Evolutionary conservation across 2,113 vertebrate species (phyloP), one percentile per base, ranked within the genome.

Genomic region (Oreotrochilus melanogaster): DNA sequence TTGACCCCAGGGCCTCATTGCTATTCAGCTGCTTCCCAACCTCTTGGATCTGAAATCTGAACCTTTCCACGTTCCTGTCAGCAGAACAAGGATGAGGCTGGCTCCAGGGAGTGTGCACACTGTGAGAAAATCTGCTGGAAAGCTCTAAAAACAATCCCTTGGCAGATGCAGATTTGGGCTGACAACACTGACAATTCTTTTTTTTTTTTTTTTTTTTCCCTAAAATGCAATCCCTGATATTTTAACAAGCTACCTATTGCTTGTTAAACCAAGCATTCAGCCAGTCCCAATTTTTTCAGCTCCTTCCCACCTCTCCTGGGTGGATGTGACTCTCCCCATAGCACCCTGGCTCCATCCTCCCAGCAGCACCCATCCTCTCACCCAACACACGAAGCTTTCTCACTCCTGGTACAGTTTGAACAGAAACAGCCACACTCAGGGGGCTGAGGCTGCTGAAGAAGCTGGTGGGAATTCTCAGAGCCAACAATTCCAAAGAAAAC

Each of bases 221-320:
- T 37, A 37, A 37, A 37, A 37, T 42, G 15, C 47, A 30, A 47
- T 24, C 23, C n/a, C 39, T 17, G 37, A 8, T 62, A 54, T n/a
- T 82, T 37, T 37, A 37, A 37, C 35, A 37, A 37, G 35, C 35
- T 64, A 56, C 21, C 24, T 22, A 18, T 64, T 48, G 11, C 6
- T 78, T 54, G 13, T 11, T 61, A 69, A 67, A 69, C 62, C 2
- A 13, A 2, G 11, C 14, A 15, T 37, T 60, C 56, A 30, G 9
- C 7, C 43, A 71, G 31, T 45, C 39, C 48, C 30, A 3, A 7
- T 1, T 37, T 37, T 37, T 37, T 37, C 35, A 37, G 0, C 39
- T 82, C 35, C 39, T 37, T 78, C 33, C 79, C 18, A 8, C 5
- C n/a, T 53, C 42, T 61, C n/a, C 37, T 10, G 7, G 30, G 4